phyloP scores from a whole-genome alignment of 2,888 invertebrate genomes.

The Zygogramma bicolorata region DNA sequence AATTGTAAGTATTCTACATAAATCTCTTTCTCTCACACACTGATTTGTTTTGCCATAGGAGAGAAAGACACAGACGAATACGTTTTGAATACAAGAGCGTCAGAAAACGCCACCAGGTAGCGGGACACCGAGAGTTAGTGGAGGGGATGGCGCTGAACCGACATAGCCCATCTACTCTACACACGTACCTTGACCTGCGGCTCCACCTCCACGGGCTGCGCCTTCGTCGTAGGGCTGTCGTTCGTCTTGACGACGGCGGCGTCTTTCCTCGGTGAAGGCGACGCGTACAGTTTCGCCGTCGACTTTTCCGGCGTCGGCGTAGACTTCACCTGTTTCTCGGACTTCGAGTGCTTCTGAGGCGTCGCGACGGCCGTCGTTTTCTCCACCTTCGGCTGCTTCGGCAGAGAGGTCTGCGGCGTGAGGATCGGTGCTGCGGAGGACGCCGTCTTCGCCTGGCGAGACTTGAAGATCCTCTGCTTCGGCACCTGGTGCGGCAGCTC shows the following conservation, averaged over 20 bases:
- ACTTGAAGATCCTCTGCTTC: conserved; percentile 39
- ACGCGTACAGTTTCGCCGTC: conserved; percentile 24
- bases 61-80: no score
- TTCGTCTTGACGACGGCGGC: conserved; percentile 18
- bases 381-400: background rate
- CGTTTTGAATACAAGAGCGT: no score
- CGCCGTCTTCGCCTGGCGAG: conserved; percentile 25
- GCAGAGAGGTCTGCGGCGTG: background rate
- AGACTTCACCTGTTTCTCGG: background rate
- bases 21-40: no score
- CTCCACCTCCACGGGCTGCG: conserved; percentile 51
- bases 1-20: no score
- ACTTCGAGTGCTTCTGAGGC: background rate
- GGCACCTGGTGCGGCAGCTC: conserved; percentile 64
- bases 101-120: no score
- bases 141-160: no score
- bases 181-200: conserved; percentile 52
- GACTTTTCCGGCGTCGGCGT: background rate
- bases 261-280: conserved; percentile 28
- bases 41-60: no score
- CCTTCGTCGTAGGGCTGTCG: conserved; percentile 26
- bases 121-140: no score
- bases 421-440: background rate
- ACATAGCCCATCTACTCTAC: no score
- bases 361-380: background rate